Evolutionary conservation across 2,113 vertebrate genomes (phyloP), one percentile per base, ranked within the genome.

Genomic region (Tragulus kanchil): DNA sequence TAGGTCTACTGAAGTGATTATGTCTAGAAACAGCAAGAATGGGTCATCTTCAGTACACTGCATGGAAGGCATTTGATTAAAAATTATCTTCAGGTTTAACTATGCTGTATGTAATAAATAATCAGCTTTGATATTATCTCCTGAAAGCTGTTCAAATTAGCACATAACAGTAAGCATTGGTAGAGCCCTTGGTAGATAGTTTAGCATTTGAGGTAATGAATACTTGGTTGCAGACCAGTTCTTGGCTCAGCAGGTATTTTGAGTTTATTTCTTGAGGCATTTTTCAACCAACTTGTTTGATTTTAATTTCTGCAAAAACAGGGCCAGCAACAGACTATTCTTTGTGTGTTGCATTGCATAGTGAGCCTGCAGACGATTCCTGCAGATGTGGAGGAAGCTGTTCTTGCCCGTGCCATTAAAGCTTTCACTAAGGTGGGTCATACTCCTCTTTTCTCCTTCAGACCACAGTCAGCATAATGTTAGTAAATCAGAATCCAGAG

Each of bases 381-480:
- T n/a, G 90, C 96, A 56, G 98, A 99, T 0, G 97, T 99, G 97
- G 99, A 99, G 97, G 99, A 98, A 3, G 98, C 98, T 91, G 98
- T 99, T 95, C 98, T 99, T 67, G 96, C 98, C 90, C 99, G 99
- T 6, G 99, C 99, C 94, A 99, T 99, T 97, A 98, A 98, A 98
- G 99, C 99, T 77, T 99, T 99, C 97, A 99, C 99, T 45, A 99
- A 99, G 99, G 99, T 99, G 98, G 98, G 99, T 98, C 62, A 14
- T 16, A 3, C 3, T 48, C 81, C 54, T 4, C 62, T 15, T 50
- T 16, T 23, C 19, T 48, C 28, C 17, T 59, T 26, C 28, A 45
- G 36, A 36, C 19, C 58, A 48, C 36, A 48, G 0, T 65, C 52
- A 21, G 31, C 25, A 3, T 13, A 31, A 17, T 73, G 64, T 85